A percentile compares a stretch with the other conserved stretches of the same genome.
Evolutionary conservation across 2,113 vertebrate species (phyloP).

Genomic region (Sander lucioperca): DNA sequence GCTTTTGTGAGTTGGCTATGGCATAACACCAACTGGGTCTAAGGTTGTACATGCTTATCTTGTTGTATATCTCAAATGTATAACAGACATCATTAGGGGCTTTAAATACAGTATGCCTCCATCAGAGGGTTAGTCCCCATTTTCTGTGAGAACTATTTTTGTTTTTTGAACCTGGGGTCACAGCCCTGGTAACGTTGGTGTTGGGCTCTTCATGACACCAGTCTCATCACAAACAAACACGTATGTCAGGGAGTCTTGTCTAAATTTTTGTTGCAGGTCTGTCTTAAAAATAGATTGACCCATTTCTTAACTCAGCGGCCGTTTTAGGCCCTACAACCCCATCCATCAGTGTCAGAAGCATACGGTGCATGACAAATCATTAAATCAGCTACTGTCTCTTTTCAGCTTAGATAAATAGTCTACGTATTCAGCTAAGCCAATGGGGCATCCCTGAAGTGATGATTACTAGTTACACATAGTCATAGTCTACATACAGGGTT

Average conservation of each 20-base stretch:
- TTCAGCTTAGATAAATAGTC: neutral
- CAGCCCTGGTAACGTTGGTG: neutral
- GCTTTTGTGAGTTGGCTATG: neutral
- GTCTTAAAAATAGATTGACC: constrained; percentile 50
- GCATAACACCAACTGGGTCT: neutral
- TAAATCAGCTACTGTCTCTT: neutral
- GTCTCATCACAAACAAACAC: constrained; percentile 14
- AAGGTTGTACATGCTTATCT: neutral
- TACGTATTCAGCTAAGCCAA: neutral
- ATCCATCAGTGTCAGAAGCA: constrained; percentile 19
- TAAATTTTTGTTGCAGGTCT: constrained; percentile 30
- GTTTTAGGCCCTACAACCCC: constrained; percentile 35
- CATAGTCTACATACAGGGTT: neutral
- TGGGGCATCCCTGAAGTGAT: neutral
- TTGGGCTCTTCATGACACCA: neutral
- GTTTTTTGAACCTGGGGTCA: neutral
- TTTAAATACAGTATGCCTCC: neutral
- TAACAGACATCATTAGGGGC: neutral
- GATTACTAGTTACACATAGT: neutral
- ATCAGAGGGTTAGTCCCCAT: neutral
- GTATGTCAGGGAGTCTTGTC: constrained; percentile 9
- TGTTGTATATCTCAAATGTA: neutral
- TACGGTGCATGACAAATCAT: neutral
- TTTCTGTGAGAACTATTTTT: constrained; percentile 11
- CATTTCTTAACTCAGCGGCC: constrained; percentile 19